These are phyloP conservation scores for Malthinus flaveolus DNA, from an alignment of 2,888 invertebrate genomes.

Conservation along the genomic window DNA sequence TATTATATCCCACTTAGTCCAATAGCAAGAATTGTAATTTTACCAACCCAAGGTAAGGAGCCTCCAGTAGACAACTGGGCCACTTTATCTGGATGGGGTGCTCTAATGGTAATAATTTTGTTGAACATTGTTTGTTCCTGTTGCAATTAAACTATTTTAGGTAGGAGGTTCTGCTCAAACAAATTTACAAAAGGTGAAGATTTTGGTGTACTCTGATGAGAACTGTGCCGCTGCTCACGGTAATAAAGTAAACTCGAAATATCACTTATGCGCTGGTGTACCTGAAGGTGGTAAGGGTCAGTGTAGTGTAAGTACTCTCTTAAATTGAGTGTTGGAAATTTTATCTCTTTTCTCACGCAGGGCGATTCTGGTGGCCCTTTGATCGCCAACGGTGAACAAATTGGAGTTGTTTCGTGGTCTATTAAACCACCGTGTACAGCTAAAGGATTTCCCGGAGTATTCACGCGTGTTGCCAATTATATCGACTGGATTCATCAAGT, in stretches of 20 bases:
- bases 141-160: conserved; percentile 36
- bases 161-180: conserved; percentile 47
- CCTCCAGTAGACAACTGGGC: conserved; percentile 28
- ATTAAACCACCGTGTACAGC: conserved; percentile 51
- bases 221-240: conserved; percentile 7
- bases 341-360: neutral
- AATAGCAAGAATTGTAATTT: conserved; percentile 23
- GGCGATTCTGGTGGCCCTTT: conserved; percentile 53
- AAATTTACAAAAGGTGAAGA: conserved; percentile 49
- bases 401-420: conserved; percentile 56
- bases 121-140: too few relatives aligned
- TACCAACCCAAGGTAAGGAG: conserved; percentile 29
- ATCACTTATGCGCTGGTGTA: conserved; percentile 51
- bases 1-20: conserved; percentile 30
- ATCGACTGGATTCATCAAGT: conserved; percentile 40
- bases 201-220: conserved; percentile 47
- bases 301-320: conserved; percentile 45
- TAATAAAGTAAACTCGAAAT: neutral
- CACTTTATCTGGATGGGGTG: conserved; percentile 36
- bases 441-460: conserved; percentile 54
- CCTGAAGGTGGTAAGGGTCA: conserved; percentile 35
- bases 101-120: conserved; percentile 28
- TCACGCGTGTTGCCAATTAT: conserved; percentile 50
- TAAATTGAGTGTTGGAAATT: neutral
- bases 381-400: conserved; percentile 45